A percentile compares a stretch with the other conserved stretches of the same genome.
Conservation (phyloP, 1,140 invertebrate species). For the Watersipora subatra region DNA sequence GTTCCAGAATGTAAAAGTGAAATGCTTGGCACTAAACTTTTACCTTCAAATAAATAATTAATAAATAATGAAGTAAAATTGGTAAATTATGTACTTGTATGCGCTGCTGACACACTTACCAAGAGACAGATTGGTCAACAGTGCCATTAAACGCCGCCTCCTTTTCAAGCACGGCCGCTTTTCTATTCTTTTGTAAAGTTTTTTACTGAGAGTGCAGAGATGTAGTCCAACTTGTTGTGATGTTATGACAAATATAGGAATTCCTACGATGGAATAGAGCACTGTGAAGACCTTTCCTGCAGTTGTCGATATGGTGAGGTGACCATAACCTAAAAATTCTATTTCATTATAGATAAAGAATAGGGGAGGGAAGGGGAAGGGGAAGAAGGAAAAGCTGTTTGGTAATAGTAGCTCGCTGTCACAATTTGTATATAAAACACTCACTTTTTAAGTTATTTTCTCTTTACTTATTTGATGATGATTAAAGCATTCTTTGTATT, state of each 20-base stretch:
- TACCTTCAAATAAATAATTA: too few species aligned
- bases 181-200: not conserved
- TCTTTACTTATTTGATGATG: not conserved
- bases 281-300: constrained; percentile 19
- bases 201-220: not conserved
- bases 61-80: not conserved
- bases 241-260: constrained; percentile 15
- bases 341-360: not conserved
- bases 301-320: constrained; percentile 18
- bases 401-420: not conserved
- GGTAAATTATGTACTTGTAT: not conserved
- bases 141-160: too few species aligned
- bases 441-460: not conserved
- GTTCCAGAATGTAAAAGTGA: too few species aligned
- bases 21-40: too few species aligned
- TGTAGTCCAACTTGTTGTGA: not conserved
- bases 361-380: not conserved
- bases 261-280: constrained; percentile 21
- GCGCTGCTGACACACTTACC: too few species aligned
- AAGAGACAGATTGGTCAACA: too few species aligned
- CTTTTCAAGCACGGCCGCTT: not conserved
- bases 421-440: not conserved
- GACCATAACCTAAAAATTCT: constrained; percentile 14
- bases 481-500: not conserved
- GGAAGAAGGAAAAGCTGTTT: not conserved